These are phyloP conservation scores for Leucosticte australis DNA, from an alignment of 2,113 vertebrate species.

Conservation along the genomic window DNA sequence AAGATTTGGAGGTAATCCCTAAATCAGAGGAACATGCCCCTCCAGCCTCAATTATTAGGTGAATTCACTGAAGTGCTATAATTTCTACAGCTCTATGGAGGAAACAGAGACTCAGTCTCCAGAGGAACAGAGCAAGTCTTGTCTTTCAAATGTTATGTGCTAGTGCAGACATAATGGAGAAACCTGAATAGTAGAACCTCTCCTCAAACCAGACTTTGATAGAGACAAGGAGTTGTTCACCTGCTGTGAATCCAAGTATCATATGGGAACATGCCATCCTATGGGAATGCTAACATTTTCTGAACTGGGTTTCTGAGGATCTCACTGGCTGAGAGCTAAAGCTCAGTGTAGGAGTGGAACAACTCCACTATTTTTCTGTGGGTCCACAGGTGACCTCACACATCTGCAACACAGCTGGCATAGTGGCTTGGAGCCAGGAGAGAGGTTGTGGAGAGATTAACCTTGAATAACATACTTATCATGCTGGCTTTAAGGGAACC, in stretches of 20 bases:
- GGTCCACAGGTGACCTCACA: neutral
- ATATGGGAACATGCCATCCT: rapidly evolving
- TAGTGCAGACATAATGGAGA: neutral
- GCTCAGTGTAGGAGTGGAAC: neutral
- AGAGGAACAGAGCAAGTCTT: neutral
- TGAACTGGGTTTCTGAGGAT: neutral
- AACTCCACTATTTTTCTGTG: neutral
- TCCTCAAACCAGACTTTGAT: neutral
- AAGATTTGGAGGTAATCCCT: neutral
- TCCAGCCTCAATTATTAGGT: neutral
- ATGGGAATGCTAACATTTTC: neutral
- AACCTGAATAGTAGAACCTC: neutral
- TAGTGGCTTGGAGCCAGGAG: neutral
- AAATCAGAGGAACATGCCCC: neutral
- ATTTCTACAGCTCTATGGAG: neutral
- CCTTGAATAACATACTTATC: neutral
- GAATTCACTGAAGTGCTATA: neutral
- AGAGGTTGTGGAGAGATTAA: neutral
- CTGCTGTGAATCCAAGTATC: neutral
- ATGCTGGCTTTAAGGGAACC: neutral
- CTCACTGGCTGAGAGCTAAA: neutral
- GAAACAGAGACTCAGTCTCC: neutral
- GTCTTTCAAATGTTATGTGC: neutral
- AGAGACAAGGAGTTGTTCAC: neutral
- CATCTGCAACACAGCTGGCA: neutral